Evolutionary conservation across 2,888 invertebrate species (phyloP).

Genomic region (Neoaliturus tenellus): DNA sequence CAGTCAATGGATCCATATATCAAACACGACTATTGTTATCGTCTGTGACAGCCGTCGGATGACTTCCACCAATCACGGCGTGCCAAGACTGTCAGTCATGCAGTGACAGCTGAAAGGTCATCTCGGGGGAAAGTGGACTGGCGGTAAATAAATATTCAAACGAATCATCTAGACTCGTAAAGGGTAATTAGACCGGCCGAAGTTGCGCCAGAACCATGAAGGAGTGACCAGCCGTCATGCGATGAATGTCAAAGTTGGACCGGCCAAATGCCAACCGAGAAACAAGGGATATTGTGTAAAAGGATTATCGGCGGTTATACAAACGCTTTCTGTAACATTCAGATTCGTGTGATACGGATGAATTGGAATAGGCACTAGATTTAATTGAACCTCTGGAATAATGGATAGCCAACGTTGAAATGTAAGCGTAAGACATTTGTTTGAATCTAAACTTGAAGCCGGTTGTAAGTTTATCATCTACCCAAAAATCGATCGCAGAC

Average conservation of each 20-base stretch:
- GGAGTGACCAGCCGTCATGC: background rate
- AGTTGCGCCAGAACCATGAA: background rate
- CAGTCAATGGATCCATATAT: background rate
- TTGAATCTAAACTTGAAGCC: no score
- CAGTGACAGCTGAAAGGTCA: background rate
- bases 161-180: slow-evolving; percentile 9
- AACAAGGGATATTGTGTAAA: background rate
- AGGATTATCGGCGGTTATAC: background rate
- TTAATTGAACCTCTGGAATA: no score
- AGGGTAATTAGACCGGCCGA: background rate
- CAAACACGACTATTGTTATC: background rate
- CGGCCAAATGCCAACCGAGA: background rate
- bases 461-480: no score
- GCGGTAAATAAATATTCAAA: slow-evolving; percentile 4
- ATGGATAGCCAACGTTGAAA: no score
- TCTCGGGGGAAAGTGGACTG: background rate
- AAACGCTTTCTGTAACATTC: background rate
- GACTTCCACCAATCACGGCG: background rate
- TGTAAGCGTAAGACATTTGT: no score
- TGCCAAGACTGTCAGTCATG: background rate
- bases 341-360: background rate
- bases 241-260: background rate
- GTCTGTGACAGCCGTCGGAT: background rate
- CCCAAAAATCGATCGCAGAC: no score
- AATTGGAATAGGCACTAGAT: no score